These are phyloP conservation scores for Mobula birostris DNA, from an alignment of 2,113 vertebrate species.

Conservation along the genomic window DNA sequence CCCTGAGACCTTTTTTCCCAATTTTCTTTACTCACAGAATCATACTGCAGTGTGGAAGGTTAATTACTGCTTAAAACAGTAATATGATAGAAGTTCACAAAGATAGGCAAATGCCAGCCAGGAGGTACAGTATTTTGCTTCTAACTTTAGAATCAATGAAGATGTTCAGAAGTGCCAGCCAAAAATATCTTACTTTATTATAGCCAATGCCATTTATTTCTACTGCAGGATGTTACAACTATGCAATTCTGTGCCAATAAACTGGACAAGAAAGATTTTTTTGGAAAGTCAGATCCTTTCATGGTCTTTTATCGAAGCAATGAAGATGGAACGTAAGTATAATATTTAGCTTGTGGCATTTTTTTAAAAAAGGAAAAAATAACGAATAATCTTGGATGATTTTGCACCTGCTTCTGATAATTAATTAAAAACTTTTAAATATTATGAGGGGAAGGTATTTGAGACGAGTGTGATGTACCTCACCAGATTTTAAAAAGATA, in stretches of 20 bases:
- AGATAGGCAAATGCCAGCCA: not conserved
- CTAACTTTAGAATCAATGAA: not conserved
- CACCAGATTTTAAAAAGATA: not conserved
- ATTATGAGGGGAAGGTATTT: not conserved
- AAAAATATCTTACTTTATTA: not conserved
- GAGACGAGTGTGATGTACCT: not conserved
- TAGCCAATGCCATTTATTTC: conserved; percentile 21
- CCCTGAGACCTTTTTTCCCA: not conserved
- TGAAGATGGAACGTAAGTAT: conserved; percentile 81
- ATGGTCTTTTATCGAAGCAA: conserved; percentile 88
- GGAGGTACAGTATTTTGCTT: not conserved
- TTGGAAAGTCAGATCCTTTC: conserved; percentile 85
- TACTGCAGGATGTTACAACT: conserved; percentile 69
- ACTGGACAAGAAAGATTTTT: conserved; percentile 88
- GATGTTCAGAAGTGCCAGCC: too few relatives aligned
- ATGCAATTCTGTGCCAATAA: conserved; percentile 92
- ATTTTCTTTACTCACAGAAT: not conserved
- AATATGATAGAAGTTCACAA: not conserved
- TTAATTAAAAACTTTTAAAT: not conserved
- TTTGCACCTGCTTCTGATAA: not conserved
- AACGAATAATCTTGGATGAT: not conserved
- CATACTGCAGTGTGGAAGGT: not conserved
- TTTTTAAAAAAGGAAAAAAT: not conserved
- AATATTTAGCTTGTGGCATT: not conserved
- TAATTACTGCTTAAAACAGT: not conserved